Evolutionary conservation across 2,888 invertebrate species (phyloP).

Genomic region (Standfussiana lucernea): DNA sequence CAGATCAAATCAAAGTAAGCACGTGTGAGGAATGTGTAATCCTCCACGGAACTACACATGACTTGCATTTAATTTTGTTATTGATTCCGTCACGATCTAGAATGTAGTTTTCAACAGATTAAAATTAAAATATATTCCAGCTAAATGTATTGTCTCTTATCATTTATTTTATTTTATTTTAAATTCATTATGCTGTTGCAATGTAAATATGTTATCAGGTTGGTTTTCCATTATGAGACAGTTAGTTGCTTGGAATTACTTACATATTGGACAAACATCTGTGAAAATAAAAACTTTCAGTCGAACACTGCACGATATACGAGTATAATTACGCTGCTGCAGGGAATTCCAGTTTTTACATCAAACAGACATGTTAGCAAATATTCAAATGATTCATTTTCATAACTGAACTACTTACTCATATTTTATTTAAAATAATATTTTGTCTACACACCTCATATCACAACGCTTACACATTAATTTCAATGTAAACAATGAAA

Average conservation of each 20-base stretch:
- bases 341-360: not conserved
- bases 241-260: not conserved
- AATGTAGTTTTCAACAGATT: conserved; percentile 15
- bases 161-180: conserved; percentile 20
- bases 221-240: conserved; percentile 6
- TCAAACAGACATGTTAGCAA: not conserved
- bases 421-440: conserved; percentile 13
- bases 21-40: conserved; percentile 37
- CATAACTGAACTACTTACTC: not conserved
- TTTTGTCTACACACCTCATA: conserved; percentile 24
- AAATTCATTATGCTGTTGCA: not conserved
- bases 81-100: conserved; percentile 34
- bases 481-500: conserved; percentile 30
- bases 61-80: conserved; percentile 38
- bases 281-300: not conserved
- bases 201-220: conserved; percentile 9
- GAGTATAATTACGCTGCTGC: not conserved
- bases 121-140: not conserved
- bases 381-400: conserved; percentile 13
- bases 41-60: conserved; percentile 14
- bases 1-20: not conserved
- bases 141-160: not conserved
- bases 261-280: not conserved
- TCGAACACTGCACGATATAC: not conserved
- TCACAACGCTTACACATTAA: not conserved